These are phyloP conservation scores for Ornithoptera priamus DNA, from an alignment of 2,888 invertebrate genomes.

Conservation along the genomic window DNA sequence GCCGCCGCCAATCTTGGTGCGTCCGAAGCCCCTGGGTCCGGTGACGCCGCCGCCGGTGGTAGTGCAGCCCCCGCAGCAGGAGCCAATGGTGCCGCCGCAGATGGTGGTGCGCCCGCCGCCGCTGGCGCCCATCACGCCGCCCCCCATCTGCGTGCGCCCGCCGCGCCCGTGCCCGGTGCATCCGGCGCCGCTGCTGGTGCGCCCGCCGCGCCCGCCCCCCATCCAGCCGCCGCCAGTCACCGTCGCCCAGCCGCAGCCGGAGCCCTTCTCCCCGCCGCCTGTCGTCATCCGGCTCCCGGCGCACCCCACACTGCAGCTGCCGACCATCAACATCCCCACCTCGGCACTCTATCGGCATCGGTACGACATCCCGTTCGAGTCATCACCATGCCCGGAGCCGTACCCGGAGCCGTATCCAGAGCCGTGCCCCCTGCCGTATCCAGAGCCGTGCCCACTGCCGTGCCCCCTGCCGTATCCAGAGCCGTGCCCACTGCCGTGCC, in stretches of 20 bases:
- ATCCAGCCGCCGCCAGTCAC: slow-evolving; percentile 42
- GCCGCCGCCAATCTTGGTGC: slow-evolving; percentile 59
- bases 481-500: too few species aligned
- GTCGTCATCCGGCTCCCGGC: slow-evolving; percentile 51
- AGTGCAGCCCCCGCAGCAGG: slow-evolving; percentile 45
- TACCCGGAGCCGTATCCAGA: neutral
- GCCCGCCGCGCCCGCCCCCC: slow-evolving; percentile 45
- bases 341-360: slow-evolving; percentile 18
- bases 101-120: slow-evolving; percentile 47
- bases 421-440: neutral
- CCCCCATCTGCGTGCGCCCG: slow-evolving; percentile 46
- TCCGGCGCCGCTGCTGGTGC: slow-evolving; percentile 50
- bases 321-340: slow-evolving; percentile 43
- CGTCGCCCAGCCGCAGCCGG: slow-evolving; percentile 40
- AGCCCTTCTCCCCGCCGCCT: slow-evolving; percentile 40
- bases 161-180: slow-evolving; percentile 45
- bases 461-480: too few species aligned
- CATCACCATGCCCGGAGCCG: neutral
- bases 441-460: neutral
- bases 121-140: slow-evolving; percentile 39
- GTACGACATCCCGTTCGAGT: neutral
- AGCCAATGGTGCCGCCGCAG: slow-evolving; percentile 48
- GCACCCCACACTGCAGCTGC: slow-evolving; percentile 46
- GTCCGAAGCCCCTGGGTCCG: slow-evolving; percentile 44
- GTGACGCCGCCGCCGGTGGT: slow-evolving; percentile 49